A percentile compares a stretch with the other conserved stretches of the same genome.
Conservation (phyloP, 2,113 vertebrate species). For the Ictalurus punctatus region DNA sequence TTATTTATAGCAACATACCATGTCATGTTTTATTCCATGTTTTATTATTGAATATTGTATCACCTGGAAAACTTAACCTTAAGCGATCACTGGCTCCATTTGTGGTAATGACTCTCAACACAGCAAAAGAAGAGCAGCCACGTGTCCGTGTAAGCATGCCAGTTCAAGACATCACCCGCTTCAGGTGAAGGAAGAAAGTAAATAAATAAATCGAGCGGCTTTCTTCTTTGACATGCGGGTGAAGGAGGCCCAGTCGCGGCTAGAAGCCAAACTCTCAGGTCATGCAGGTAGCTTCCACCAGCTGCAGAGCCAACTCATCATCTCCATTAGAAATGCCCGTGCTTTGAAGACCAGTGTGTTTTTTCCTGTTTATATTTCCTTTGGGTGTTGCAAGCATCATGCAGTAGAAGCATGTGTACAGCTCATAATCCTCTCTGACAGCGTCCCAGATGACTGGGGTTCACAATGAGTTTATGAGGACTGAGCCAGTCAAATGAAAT, state of each 20-base stretch:
- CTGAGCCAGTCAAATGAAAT: conserved; percentile 71
- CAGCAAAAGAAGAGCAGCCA: conserved; percentile 1
- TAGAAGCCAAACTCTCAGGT: conserved; percentile 58
- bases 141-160: conserved; percentile 43
- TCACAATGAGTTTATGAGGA: conserved; percentile 69
- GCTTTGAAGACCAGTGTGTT: conserved; percentile 65
- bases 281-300: conserved; percentile 62
- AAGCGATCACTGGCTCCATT: background rate
- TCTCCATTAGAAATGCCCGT: conserved; percentile 61
- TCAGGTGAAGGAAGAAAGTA: conserved; percentile 57
- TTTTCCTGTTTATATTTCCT: conserved; percentile 68
- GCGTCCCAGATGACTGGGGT: conserved; percentile 60
- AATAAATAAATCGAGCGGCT: conserved; percentile 65
- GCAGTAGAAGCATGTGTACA: conserved; percentile 65
- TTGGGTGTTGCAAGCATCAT: conserved; percentile 69
- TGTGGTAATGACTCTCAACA: background rate
- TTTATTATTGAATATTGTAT: conserved; percentile 5
- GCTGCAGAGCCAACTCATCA: conserved; percentile 59
- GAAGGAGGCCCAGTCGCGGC: conserved; percentile 50
- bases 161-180: conserved; percentile 61
- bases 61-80: background rate
- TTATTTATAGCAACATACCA: background rate
- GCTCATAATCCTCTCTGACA: conserved; percentile 67
- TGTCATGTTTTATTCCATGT: background rate
- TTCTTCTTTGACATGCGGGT: conserved; percentile 64